Percentiles rank a stretch among this genome's conserved stretches.
phyloP scores from a whole-genome alignment of 2,113 vertebrate genomes.

The Seriola quinqueradiata region DNA sequence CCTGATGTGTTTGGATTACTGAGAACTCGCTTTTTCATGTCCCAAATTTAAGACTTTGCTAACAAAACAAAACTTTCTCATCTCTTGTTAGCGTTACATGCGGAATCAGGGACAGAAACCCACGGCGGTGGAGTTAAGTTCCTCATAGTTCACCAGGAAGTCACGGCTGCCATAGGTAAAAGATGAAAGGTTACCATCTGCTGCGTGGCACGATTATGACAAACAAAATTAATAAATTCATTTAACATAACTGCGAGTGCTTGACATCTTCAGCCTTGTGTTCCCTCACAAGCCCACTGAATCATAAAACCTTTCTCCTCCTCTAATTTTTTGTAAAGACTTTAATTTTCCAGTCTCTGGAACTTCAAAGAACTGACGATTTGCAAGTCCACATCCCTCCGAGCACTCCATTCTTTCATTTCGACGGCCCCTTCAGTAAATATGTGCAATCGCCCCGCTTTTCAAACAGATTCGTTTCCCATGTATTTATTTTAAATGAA shows the following conservation, averaged over 20 bases:
- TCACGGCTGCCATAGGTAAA: conserved; percentile 17
- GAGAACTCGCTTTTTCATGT: conserved; percentile 62
- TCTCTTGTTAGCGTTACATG: conserved; percentile 33
- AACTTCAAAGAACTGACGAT: conserved; percentile 81
- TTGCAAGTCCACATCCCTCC: conserved; percentile 80
- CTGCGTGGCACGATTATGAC: conserved; percentile 17
- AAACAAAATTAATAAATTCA: conserved; percentile 45
- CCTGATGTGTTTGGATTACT: conserved; percentile 74
- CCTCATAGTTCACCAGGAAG: conserved; percentile 12
- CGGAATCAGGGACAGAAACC: conserved; percentile 47
- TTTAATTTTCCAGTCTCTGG: conserved; percentile 82
- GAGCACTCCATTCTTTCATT: conserved; percentile 80
- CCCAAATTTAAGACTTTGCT: conserved; percentile 56
- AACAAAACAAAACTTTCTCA: conserved; percentile 69
- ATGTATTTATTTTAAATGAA: conserved; percentile 85
- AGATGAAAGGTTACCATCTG: conserved; percentile 43
- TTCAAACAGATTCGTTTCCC: conserved; percentile 82
- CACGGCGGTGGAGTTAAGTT: not conserved
- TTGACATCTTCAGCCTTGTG: conserved; percentile 63
- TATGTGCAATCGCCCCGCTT: conserved; percentile 82
- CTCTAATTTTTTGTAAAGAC: conserved; percentile 83
- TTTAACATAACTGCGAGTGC: conserved; percentile 26
- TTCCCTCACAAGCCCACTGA: conserved; percentile 44
- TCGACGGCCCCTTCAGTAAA: conserved; percentile 81
- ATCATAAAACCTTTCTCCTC: conserved; percentile 69